Evolutionary conservation across 2,888 invertebrate genomes (phyloP), one percentile per base, ranked within the genome.

Genomic region (Tholera decimalis): DNA sequence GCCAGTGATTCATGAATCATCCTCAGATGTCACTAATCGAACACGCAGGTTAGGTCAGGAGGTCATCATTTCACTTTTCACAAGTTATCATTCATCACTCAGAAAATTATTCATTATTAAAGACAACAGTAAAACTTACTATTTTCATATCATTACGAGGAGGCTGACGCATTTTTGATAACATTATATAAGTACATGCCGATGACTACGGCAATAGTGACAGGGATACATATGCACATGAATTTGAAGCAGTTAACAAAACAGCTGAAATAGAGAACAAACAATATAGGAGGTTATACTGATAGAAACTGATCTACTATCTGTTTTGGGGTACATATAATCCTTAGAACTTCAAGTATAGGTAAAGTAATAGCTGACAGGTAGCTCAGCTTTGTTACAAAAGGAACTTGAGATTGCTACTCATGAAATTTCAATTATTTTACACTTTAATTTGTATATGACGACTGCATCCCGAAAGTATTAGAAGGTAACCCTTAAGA

Each of bases 251-350:
- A 0, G 37, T 54, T 66, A n/a, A 24, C n/a, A 6, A 0, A 1
- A 39, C 0, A 30, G 24, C 71, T 74, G 55, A 46, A 72, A 67
- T 5, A 46, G 22, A 56, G n/a, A 56, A 9, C 15, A 35, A 67
- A 24, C n/a, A 30, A 15, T 1, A 41, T 9, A 30, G 22, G 26
- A 57, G 13, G 5, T 9, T 1, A 13, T 37, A n/a, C 15, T 56
- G 11, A 15, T n/a, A 26, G 3, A 28, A 60, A 41, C 1, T 18
- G 9, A 22, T 28, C 2, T 13, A 22, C 11, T 37, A 37, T 7
- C n/a, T 7, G 37, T 37, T 37, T 37, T 37, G n/a, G 8, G n/a
- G n/a, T n/a, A 37, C 2, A 7, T 13, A n/a, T 37, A n/a, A n/a
- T 18, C n/a, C 37, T 37, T n/a, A 18, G 8, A 37, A 2, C 8